phyloP scores from a whole-genome alignment of 2,113 vertebrate species.

The Chunga burmeisteri region DNA sequence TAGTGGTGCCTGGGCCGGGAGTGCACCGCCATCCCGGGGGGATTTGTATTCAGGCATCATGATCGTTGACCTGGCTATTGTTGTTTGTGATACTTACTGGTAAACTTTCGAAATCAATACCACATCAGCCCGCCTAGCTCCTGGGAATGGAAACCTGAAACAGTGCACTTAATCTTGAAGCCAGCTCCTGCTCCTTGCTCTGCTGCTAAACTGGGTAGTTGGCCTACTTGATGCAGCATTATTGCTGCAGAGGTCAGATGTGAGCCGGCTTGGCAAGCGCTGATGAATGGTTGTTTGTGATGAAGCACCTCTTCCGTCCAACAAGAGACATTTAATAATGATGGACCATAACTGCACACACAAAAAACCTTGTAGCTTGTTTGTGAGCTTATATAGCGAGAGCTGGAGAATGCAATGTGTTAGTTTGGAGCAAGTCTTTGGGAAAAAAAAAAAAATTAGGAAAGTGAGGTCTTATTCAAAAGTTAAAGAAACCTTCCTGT shows the following conservation, averaged over 20 bases:
- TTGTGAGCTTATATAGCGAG: constrained; percentile 35
- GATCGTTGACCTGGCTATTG: constrained; percentile 93
- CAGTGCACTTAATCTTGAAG: constrained; percentile 97
- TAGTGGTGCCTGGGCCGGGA: constrained; percentile 70
- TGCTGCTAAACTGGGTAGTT: constrained; percentile 92
- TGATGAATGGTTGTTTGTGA: constrained; percentile 94
- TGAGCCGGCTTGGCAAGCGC: constrained; percentile 82
- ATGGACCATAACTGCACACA: constrained; percentile 85
- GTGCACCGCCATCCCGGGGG: constrained; percentile 64
- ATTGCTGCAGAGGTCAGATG: constrained; percentile 97
- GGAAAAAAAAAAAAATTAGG: background rate
- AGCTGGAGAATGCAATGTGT: background rate
- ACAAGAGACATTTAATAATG: constrained; percentile 92
- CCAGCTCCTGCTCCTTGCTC: constrained; percentile 91
- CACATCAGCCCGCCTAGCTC: constrained; percentile 88
- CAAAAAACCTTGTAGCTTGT: constrained; percentile 66
- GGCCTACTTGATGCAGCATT: constrained; percentile 97
- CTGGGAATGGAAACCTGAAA: constrained; percentile 91
- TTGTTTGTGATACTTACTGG: constrained; percentile 96
- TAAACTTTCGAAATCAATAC: constrained; percentile 98
- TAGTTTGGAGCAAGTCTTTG: background rate
- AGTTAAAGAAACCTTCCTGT: background rate
- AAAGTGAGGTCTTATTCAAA: background rate
- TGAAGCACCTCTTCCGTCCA: constrained; percentile 87
- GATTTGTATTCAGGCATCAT: constrained; percentile 86